Evolutionary conservation across 2,797 vertebrate genomes (phyloP).

Genomic region (Sciurus carolinensis): DNA sequence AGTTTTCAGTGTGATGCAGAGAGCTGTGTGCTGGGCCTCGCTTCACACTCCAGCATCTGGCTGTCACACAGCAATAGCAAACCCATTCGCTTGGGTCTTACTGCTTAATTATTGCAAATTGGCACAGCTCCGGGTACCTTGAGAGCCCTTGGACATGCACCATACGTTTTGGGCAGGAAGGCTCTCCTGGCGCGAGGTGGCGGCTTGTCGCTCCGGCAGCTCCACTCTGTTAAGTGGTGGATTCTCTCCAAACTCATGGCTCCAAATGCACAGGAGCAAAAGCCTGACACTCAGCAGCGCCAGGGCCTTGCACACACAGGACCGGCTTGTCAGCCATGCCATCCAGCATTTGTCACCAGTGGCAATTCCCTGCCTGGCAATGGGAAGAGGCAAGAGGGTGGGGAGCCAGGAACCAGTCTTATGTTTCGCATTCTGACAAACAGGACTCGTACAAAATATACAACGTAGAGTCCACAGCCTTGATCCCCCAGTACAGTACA

Average conservation of each 20-base stretch:
- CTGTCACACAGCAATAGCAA: conserved; percentile 7
- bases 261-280: conserved; percentile 29
- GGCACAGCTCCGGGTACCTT: conserved; percentile 20
- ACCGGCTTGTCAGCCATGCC: neutral
- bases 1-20: neutral
- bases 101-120: conserved; percentile 74
- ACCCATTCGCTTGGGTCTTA: conserved; percentile 63
- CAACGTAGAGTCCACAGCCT: neutral
- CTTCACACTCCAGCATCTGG: conserved; percentile 49
- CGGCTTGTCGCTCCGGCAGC: conserved; percentile 43
- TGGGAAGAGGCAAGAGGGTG: neutral
- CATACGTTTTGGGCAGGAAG: conserved; percentile 57
- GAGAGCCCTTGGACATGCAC: conserved; percentile 69
- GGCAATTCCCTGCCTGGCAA: conserved; percentile 5
- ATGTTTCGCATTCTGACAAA: neutral
- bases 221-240: conserved; percentile 64
- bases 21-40: neutral
- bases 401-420: neutral
- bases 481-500: fast-evolving
- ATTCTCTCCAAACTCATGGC: conserved; percentile 40
- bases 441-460: neutral
- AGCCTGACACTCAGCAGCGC: neutral
- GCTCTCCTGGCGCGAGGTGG: neutral
- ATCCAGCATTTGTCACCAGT: neutral
- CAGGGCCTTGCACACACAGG: neutral